Base-by-base conservation (phyloP, 2,113 vertebrate genomes). In the Thinocorus orbignyianus region DNA sequence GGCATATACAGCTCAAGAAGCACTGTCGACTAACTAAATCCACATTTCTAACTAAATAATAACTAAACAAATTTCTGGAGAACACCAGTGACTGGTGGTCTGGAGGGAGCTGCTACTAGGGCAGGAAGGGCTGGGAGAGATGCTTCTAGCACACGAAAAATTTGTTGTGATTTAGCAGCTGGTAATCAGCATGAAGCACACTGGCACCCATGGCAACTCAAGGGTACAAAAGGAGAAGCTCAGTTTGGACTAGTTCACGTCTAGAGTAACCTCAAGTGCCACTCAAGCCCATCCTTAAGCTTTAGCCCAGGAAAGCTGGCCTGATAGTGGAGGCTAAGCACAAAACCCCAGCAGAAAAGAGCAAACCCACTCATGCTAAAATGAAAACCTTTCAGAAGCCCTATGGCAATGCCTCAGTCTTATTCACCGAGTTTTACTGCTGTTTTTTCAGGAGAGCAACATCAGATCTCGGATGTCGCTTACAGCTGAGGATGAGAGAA, bases 261-360 rank as follows among this genome's bases (percentile, higher is more conserved):
- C 60, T 37, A 64, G 14, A 73, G 60, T 11, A 64, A 86, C 57
- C 31, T 61, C 73, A 35, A 70, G 57, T 6, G 26, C 28, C 73
- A 57, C 30, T 90, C 10, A 7, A 0, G 9, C 41, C 41, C 0
- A 0, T 73, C 28, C 23, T 83, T 54, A 76, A 70, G 24, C 51
- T 66, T 57, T 8, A 11, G n/a, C 62, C 55, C 33, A 12, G 62
- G 39, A 66, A 82, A 70, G 15, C 39, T 73, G 68, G 19, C 49
- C 74, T 17, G 7, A 55, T 0, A 82, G 37, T n/a, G 0, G 1
- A 79, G 35, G 55, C 39, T 78, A 86, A 81, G 69, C 1, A 1
- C 55, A 78, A 64, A 83, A 37, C 19, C 8, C 23, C 70, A 71
- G 28, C 51, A 76, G 66, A 65, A 89, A 79, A 54, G 35, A 80